phyloP scores from a whole-genome alignment of 2,888 invertebrate genomes.

The Tuta absoluta region DNA sequence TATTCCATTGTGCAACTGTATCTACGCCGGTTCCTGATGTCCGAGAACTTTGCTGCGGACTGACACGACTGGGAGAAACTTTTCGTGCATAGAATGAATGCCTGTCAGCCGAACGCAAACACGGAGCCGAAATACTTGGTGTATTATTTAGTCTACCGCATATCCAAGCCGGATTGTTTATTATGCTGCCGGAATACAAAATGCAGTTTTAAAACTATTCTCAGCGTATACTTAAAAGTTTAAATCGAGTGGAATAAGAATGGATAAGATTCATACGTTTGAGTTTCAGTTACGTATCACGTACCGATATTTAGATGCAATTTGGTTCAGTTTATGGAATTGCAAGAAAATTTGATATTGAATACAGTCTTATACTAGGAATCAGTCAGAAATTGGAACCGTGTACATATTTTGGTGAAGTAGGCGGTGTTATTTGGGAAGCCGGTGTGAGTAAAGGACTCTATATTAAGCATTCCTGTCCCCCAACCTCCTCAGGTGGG shows the following conservation, averaged over 20 bases:
- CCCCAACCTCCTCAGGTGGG: constrained; percentile 76
- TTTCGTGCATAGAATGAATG: constrained; percentile 79
- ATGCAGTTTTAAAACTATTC: constrained; percentile 26
- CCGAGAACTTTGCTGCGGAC: constrained; percentile 71
- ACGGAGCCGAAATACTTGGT: constrained; percentile 67
- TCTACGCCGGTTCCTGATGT: constrained; percentile 70
- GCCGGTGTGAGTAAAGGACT: constrained; percentile 76
- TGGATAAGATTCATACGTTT: constrained; percentile 20
- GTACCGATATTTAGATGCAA: constrained; percentile 22
- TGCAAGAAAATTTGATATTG: constrained; percentile 18
- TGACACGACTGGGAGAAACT: constrained; percentile 73
- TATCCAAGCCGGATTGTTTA: constrained; percentile 42
- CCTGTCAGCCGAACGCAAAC: constrained; percentile 75
- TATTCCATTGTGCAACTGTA: constrained; percentile 78
- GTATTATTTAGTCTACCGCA: constrained; percentile 59
- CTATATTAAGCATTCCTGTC: constrained; percentile 80
- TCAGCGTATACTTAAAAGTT: constrained; percentile 26
- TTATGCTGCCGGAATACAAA: constrained; percentile 33
- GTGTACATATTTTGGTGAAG: constrained; percentile 50
- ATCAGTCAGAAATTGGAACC: constrained; percentile 45
- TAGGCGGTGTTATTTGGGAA: constrained; percentile 74
- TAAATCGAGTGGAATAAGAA: constrained; percentile 25
- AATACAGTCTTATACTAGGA: constrained; percentile 31
- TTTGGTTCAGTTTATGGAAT: constrained; percentile 12
- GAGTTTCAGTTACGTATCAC: constrained; percentile 21